Base-by-base conservation (phyloP, 2,888 invertebrate genomes). In the Phortica okadai region DNA sequence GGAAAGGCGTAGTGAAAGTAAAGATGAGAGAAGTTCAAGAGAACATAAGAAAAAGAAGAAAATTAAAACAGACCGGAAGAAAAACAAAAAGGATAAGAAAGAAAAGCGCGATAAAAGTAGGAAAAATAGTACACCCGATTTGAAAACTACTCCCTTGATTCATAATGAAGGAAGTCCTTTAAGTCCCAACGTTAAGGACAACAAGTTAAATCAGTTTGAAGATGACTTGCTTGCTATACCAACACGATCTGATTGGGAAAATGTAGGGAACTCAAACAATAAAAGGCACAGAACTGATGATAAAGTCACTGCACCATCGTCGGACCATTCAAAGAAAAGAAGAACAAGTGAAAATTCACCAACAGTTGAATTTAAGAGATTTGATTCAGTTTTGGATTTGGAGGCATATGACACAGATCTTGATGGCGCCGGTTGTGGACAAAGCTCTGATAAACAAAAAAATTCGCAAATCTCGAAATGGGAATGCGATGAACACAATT, bases 401-500 rank as follows among this genome's bases (percentile, higher is more conserved):
- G 89, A 89, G 45, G 80, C 81, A 14, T 91, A 90, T 77, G 87
- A 87, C 59, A 84, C 86, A 33, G 88, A 86, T 76, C 74, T 86
- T 41, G 86, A 82, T 67, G 87, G 90, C 8, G 78, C 82, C 8
- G 83, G 77, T 33, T 75, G 73, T n/a, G 50, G 42, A 10, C 54
- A 54, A 2, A 58, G 62, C 21, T 6, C 10, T 11, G 67, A 69
- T 50, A 76, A 67, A 69, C 3, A 25, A 14, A 41, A 69, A n/a
- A 94, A 2, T 77, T 96, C 97, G 0, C 97, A 95, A 87, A 92
- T 95, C 73, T 97, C 97, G 0, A 97, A 97, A 91, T 97, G 97
- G 97, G 97, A 97, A 45, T 96, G 97, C 95, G 97, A 98, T 91
- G 94, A 96, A 25, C 95, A 95, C 62, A 95, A 95, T 74, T 94